These are phyloP conservation scores for Arctocebus calabarensis DNA, from an alignment of 2,797 vertebrate species.

Conservation along the genomic window DNA sequence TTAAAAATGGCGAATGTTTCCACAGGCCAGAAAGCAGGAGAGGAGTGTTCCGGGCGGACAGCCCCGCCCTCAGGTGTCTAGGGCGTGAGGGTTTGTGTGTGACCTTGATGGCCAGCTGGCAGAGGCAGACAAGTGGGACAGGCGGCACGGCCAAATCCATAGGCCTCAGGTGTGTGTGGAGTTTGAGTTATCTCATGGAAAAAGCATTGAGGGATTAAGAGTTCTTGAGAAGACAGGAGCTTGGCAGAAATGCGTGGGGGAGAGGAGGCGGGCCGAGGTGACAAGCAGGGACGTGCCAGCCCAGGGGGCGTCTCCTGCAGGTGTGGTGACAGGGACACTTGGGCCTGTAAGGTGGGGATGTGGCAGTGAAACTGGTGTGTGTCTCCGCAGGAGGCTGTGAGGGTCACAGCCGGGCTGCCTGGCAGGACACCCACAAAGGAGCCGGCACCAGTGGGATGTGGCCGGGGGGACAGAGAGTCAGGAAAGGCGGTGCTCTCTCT, in stretches of 20 bases:
- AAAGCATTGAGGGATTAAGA: fast-evolving
- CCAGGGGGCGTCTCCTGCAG: fast-evolving
- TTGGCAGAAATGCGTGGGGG: fast-evolving
- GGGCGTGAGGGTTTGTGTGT: fast-evolving
- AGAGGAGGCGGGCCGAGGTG: neutral
- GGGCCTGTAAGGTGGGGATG: no score
- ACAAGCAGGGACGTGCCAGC: fast-evolving
- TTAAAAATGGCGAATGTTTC: fast-evolving
- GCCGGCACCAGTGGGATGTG: fast-evolving
- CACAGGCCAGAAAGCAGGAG: fast-evolving
- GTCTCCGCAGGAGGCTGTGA: no score
- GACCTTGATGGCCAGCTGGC: fast-evolving
- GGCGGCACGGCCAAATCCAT: fast-evolving
- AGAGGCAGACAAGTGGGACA: fast-evolving
- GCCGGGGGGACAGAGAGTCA: fast-evolving
- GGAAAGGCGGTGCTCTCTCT: neutral
- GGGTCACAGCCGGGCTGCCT: fast-evolving
- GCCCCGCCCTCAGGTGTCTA: fast-evolving
- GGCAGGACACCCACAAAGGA: fast-evolving
- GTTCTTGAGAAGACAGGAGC: fast-evolving
- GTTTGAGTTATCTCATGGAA: fast-evolving
- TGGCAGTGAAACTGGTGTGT: no score
- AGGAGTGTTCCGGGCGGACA: neutral
- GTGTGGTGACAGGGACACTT: no score
- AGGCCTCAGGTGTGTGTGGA: neutral